Evolutionary conservation across 2,113 vertebrate species (phyloP).

Genomic region (Desmodus rotundus): DNA sequence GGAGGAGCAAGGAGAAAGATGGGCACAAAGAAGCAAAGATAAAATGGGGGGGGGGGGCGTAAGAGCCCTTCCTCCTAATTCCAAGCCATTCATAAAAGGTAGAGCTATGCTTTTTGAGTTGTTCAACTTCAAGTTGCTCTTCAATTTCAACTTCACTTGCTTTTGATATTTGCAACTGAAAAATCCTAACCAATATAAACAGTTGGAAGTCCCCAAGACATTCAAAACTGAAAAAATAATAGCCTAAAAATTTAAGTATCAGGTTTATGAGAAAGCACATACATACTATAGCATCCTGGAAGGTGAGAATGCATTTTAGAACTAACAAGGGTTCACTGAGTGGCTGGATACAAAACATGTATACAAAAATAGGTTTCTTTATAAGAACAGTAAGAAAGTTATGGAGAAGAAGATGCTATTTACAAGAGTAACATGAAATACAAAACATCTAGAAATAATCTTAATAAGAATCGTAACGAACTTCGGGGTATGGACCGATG

Average conservation of each 20-base stretch:
- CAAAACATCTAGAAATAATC: background rate
- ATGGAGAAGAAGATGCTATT: background rate
- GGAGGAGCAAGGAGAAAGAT: background rate
- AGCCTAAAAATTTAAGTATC: background rate
- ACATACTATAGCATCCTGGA: background rate
- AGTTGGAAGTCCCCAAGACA: background rate
- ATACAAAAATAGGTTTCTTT: background rate
- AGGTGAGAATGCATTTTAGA: background rate
- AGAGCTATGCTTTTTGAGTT: background rate
- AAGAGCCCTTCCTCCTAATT: background rate
- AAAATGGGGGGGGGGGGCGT: background rate
- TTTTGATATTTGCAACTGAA: background rate
- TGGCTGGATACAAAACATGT: background rate
- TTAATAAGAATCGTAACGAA: slow-evolving; percentile 16
- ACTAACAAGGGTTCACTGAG: background rate
- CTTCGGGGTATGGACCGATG: background rate
- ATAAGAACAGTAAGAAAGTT: background rate
- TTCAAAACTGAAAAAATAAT: background rate
- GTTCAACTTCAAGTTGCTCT: background rate
- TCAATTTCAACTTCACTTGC: background rate
- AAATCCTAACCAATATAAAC: background rate
- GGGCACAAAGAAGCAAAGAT: background rate
- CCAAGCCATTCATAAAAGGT: background rate
- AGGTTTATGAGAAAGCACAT: background rate
- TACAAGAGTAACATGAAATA: background rate